Percentiles rank a stretch among this genome's conserved stretches.
Evolutionary conservation across 2,113 vertebrate genomes (phyloP).

Genomic region (Junco hyemalis): DNA sequence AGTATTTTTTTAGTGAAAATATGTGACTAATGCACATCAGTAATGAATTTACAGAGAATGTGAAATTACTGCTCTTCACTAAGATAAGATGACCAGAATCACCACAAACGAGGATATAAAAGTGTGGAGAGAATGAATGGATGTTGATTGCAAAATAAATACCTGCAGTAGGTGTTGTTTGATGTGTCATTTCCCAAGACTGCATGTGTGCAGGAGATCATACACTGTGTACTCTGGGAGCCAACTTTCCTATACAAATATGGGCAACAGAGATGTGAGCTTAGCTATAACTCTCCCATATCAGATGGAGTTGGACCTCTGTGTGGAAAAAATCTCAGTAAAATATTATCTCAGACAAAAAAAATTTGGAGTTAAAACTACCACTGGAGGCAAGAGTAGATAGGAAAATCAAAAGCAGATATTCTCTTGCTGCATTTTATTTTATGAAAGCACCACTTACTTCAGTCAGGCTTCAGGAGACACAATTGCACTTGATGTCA

Average conservation of each 20-base stretch:
- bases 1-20: not conserved
- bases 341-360: constrained; percentile 22
- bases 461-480: not conserved
- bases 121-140: fast-evolving
- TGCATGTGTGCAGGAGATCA: not conserved
- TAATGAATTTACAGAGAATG: not conserved
- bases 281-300: not conserved
- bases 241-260: not conserved
- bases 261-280: not conserved
- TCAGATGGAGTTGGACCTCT: not conserved
- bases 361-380: not conserved
- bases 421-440: not conserved
- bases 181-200: not conserved
- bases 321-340: not conserved
- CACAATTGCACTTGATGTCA: not conserved
- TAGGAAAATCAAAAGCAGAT: not conserved
- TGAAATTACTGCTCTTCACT: not conserved
- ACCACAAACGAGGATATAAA: fast-evolving
- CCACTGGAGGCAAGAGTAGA: not conserved
- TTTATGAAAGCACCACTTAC: not conserved
- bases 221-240: not conserved
- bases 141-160: not conserved
- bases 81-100: fast-evolving
- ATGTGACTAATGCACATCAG: not conserved
- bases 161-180: not conserved